Conservation (phyloP, 2,797 vertebrate genomes). For the Glossophaga mutica region DNA sequence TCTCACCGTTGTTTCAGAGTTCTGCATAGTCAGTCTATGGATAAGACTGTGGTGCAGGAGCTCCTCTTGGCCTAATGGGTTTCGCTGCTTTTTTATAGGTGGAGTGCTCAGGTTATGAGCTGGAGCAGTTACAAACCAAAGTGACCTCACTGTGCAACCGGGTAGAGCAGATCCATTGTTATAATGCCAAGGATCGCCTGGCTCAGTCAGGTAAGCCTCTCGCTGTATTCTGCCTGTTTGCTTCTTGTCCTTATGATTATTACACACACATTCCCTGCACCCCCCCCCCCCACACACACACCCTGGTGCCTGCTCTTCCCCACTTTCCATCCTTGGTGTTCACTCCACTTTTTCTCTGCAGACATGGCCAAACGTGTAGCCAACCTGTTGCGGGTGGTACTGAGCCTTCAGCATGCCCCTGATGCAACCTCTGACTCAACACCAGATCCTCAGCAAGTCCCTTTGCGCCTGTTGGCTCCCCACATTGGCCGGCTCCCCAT, state of each 20-base stretch:
- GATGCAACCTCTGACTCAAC: conserved; percentile 70
- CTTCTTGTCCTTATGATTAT: not conserved
- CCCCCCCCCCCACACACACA: too few relatives aligned
- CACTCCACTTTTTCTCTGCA: conserved; percentile 68
- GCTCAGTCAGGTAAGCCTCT: conserved; percentile 90
- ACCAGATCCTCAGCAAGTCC: conserved; percentile 79
- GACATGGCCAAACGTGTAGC: conserved; percentile 96
- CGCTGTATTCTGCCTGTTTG: not conserved
- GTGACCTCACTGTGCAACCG: conserved; percentile 93
- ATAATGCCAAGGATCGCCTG: conserved; percentile 89
- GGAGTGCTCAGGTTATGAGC: conserved; percentile 89
- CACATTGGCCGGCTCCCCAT: conserved; percentile 92
- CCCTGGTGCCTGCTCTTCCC: not conserved
- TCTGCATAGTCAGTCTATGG: not conserved
- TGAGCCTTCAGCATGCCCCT: conserved; percentile 88
- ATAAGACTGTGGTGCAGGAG: not conserved
- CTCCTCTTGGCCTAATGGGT: not conserved
- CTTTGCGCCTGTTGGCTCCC: conserved; percentile 88
- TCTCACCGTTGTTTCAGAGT: not conserved
- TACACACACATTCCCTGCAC: not conserved
- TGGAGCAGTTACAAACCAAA: conserved; percentile 90
- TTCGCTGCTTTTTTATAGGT: conserved; percentile 78
- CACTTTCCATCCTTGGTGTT: not conserved
- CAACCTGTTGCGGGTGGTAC: conserved; percentile 91
- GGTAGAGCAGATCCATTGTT: conserved; percentile 93